Base-by-base conservation (phyloP, 2,113 vertebrate species). In the Apistogramma diplotaenia region DNA sequence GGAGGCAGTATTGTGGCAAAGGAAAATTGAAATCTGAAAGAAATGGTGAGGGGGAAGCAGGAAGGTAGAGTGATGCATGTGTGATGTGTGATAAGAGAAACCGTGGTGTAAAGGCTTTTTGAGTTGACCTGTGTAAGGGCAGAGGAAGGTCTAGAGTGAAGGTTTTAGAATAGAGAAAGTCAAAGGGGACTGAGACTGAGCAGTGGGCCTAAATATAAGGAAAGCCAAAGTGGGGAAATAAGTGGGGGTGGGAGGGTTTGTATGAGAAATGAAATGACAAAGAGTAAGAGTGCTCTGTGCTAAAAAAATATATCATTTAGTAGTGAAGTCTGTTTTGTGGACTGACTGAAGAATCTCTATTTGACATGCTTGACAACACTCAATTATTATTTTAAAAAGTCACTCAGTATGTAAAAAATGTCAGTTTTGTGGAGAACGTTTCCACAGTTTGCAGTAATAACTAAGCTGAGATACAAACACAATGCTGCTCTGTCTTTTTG, bases 11-110 rank as follows among this genome's bases (percentile, higher is more conserved):
- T n/a, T 13, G 54, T 73, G 79, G 71, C 16, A 73, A 82, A 79
- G 71, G 57, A 86, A 90, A 93, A 89, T 84, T 84, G 74, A 91
- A 91, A 89, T 62, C 43, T 55, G 37, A 43, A 57, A 73, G 40
- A 83, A 72, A 82, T 37, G 76, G 33, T 46, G 59, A 29, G n/a
- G 35, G 51, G 60, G 40, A 87, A 74, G 74, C 46, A 21, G 57
- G 58, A 61, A 87, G 29, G 25, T 31, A 40, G 84, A 70, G 51
- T 35, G 72, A 70, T 82, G 55, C 59, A 83, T 85, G 72, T 92
- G 91, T 76, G 84, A 87, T 89, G 81, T 76, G 78, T 80, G 85
- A 89, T 92, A 89, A 90, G 89, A 82, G 58, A 18, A 81, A 78
- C 70, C 56, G 8, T 73, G 83, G 76, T 84, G 62, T 61, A 78